Conservation (phyloP, 2,888 invertebrate species). For the Drosophila melanocephala region DNA sequence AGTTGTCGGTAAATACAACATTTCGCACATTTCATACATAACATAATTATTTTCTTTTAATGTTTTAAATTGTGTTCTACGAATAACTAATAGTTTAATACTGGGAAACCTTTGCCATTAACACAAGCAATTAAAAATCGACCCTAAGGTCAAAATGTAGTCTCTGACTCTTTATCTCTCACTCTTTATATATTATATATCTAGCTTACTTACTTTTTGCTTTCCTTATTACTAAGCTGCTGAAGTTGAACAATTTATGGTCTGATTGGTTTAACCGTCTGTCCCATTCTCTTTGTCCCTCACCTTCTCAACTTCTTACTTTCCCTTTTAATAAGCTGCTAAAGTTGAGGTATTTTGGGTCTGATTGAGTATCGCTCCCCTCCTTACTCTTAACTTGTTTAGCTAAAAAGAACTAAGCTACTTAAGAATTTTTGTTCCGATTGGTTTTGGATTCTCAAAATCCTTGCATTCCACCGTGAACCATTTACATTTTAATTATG, state of each 20-base stretch:
- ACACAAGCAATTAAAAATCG: too few species aligned
- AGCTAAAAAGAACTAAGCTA: background rate
- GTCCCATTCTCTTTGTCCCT: background rate
- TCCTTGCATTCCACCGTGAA: background rate
- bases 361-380: background rate
- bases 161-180: background rate
- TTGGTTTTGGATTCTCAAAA: background rate
- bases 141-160: background rate
- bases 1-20: too few species aligned
- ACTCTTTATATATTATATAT: background rate
- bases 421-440: background rate
- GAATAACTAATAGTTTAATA: background rate
- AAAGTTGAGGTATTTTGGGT: background rate
- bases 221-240: background rate
- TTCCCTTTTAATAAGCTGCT: background rate
- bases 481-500: background rate
- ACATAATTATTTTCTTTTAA: background rate
- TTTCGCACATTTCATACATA: background rate
- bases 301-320: background rate
- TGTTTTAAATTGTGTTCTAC: too few species aligned
- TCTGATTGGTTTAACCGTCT: background rate
- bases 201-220: background rate
- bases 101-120: background rate
- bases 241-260: background rate
- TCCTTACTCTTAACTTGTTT: background rate